Percentiles rank a stretch among this genome's conserved stretches.
Conservation (phyloP, 1,140 invertebrate genomes). For the Bombus cullumanus region DNA sequence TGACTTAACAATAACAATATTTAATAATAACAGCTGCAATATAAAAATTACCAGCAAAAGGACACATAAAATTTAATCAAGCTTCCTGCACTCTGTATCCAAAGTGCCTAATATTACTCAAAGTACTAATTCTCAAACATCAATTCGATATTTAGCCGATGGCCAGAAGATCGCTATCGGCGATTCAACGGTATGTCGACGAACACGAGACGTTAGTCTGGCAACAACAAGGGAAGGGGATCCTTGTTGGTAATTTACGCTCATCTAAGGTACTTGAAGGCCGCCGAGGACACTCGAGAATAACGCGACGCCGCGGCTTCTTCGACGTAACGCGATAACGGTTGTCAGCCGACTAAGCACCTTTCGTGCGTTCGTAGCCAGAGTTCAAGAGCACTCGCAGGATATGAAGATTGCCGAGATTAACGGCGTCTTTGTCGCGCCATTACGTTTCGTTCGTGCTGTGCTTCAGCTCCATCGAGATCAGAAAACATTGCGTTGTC, state of each 20-base stretch:
- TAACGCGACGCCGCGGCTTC: conserved; percentile 27
- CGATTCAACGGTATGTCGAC: background rate
- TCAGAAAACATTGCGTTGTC: background rate
- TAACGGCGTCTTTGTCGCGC: conserved; percentile 36
- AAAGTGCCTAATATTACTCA: background rate
- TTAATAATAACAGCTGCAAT: no score
- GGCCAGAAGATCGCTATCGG: background rate
- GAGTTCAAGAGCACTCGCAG: conserved; percentile 55
- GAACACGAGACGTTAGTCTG: background rate
- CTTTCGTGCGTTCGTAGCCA: conserved; percentile 17
- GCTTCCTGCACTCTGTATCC: background rate
- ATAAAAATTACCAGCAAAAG: no score
- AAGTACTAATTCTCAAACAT: background rate
- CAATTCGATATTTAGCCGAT: no score
- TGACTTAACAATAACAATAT: no score
- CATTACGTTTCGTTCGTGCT: conserved; percentile 30
- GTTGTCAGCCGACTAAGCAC: conserved; percentile 51
- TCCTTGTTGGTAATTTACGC: conserved; percentile 57
- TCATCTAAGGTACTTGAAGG: conserved; percentile 33
- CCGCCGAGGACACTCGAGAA: conserved; percentile 52
- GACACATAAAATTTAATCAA: background rate
- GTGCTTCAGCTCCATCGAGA: background rate
- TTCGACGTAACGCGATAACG: conserved; percentile 55
- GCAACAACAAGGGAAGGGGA: background rate
- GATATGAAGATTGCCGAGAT: conserved; percentile 67